A percentile compares a stretch with the other conserved stretches of the same genome.
These are phyloP conservation scores for Thymelicus acteon DNA, from an alignment of 2,888 invertebrate genomes.

Conservation along the genomic window DNA sequence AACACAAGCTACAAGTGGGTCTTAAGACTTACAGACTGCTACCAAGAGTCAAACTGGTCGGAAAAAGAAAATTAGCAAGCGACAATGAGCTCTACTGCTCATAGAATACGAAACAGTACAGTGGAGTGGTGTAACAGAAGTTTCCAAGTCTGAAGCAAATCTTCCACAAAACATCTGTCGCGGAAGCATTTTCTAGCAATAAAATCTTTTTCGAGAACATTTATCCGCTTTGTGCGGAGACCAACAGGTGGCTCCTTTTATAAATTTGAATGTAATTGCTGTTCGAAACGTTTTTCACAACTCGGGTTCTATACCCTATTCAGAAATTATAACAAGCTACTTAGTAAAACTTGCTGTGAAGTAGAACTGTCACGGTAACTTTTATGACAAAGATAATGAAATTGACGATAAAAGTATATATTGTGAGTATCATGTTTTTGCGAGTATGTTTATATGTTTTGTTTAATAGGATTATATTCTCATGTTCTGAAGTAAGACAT, in stretches of 20 bases:
- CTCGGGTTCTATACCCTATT: conserved; percentile 42
- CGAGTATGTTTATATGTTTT: too few relatives aligned
- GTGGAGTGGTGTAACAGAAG: conserved; percentile 56
- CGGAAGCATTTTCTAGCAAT: conserved; percentile 63
- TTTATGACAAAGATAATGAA: conserved; percentile 3
- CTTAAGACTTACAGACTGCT: conserved; percentile 45
- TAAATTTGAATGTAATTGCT: conserved; percentile 76
- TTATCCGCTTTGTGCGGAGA: conserved; percentile 51
- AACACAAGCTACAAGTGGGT: conserved; percentile 35
- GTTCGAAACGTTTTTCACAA: conserved; percentile 55
- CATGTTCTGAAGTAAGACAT: too few relatives aligned
- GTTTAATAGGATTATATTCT: too few relatives aligned
- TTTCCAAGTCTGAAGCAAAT: conserved; percentile 63
- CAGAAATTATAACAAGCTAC: conserved; percentile 39
- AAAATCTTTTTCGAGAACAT: conserved; percentile 74
- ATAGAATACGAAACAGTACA: conserved; percentile 54
- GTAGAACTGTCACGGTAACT: conserved; percentile 18
- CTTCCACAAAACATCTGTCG: conserved; percentile 70
- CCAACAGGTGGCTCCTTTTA: conserved; percentile 80
- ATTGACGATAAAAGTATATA: neutral
- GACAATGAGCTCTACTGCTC: conserved; percentile 52
- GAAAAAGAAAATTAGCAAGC: conserved; percentile 40
- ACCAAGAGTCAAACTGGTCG: conserved; percentile 53
- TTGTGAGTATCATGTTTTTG: neutral
- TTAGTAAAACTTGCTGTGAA: conserved; percentile 38